These are phyloP conservation scores for Tetanocera ferruginea DNA, from an alignment of 2,888 invertebrate species.

Conservation along the genomic window DNA sequence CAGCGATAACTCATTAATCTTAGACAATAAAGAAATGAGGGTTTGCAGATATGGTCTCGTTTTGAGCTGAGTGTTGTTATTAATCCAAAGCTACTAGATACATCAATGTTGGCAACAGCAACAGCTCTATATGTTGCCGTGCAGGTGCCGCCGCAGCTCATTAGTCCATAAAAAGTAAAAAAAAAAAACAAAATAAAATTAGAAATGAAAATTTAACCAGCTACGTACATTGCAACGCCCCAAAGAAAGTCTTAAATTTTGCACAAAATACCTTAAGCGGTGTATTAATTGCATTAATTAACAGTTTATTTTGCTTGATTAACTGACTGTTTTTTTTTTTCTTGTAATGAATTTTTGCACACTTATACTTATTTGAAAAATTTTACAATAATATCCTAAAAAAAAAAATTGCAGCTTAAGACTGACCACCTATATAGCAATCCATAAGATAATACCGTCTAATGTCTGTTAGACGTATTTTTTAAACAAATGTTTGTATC, in stretches of 20 bases:
- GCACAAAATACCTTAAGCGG: neutral
- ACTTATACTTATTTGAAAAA: neutral
- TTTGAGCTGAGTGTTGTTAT: neutral
- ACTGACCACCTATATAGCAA: too few relatives aligned
- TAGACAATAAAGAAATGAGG: slow-evolving; percentile 24
- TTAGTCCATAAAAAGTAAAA: neutral
- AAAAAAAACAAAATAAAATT: neutral
- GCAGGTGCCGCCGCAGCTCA: neutral
- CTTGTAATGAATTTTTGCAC: neutral
- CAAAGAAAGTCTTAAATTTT: neutral
- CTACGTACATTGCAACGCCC: neutral
- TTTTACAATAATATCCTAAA: neutral
- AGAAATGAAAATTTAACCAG: neutral
- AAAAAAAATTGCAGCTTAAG: too few relatives aligned
- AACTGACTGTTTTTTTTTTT: too few relatives aligned
- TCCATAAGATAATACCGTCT: too few relatives aligned
- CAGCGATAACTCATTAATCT: slow-evolving; percentile 30
- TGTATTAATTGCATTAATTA: neutral
- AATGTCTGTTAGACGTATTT: too few relatives aligned
- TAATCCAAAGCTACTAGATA: neutral
- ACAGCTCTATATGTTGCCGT: neutral
- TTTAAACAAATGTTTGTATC: too few relatives aligned
- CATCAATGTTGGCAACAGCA: neutral
- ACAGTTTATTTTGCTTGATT: too few relatives aligned
- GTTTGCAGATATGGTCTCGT: slow-evolving; percentile 11